Conservation (phyloP, 1,140 invertebrate genomes). For the Zaprionus africanus region DNA sequence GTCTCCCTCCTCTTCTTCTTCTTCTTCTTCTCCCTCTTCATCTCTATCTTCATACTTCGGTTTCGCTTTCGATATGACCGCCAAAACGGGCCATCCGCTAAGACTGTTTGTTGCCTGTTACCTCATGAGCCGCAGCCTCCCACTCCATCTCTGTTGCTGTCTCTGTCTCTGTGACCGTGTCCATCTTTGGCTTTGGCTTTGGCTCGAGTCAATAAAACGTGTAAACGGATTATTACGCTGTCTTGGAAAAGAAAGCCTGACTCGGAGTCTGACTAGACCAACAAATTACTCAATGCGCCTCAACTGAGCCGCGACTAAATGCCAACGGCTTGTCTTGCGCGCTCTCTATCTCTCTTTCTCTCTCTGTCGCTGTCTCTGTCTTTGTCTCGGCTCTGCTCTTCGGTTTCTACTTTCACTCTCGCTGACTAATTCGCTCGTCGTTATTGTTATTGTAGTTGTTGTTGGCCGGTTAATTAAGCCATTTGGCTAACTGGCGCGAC, state of each 20-base stretch:
- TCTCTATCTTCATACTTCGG: conserved; percentile 31
- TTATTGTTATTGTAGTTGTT: conserved; percentile 4
- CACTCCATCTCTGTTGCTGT: not conserved
- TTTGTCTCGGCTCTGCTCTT: conserved; percentile 26
- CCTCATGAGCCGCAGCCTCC: conserved; percentile 39
- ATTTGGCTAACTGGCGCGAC: conserved; percentile 2
- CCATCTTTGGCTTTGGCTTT: not conserved
- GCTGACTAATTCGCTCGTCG: conserved; percentile 44
- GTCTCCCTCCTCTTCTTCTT: not conserved
- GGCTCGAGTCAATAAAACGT: conserved; percentile 53
- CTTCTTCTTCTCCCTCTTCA: not conserved
- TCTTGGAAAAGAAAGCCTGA: conserved; percentile 3
- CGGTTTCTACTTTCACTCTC: conserved; percentile 54
- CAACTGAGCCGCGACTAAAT: conserved; percentile 22
- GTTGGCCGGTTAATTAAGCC: conserved; percentile 37
- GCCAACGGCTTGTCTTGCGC: conserved; percentile 30
- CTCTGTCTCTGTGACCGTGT: not conserved
- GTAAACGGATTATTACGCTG: conserved; percentile 46
- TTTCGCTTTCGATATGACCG: conserved; percentile 70
- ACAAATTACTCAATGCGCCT: conserved; percentile 68
- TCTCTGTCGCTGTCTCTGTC: not conserved
- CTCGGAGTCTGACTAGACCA: conserved; percentile 50
- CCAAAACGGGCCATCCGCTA: conserved; percentile 41
- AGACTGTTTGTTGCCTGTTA: conserved; percentile 41
- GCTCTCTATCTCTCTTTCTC: no score